phyloP scores from a whole-genome alignment of 1,140 invertebrate genomes.

The Oedothorax gibbosus region DNA sequence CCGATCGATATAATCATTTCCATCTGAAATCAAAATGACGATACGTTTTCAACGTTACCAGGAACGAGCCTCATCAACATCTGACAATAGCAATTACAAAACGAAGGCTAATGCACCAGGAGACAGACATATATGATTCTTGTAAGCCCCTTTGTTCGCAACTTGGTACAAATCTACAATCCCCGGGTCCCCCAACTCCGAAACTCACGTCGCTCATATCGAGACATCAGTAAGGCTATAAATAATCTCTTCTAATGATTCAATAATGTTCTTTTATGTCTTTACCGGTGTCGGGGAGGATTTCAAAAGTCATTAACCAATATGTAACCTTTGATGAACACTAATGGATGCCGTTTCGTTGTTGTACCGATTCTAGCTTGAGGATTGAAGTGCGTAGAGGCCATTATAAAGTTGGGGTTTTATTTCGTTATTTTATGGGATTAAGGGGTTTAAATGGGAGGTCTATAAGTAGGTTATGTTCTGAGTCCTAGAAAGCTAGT shows the following conservation, averaged over 20 bases:
- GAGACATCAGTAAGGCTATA: slow-evolving; percentile 32
- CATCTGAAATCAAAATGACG: too few species aligned
- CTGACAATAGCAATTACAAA: slow-evolving; percentile 29
- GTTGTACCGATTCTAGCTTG: slow-evolving; percentile 19
- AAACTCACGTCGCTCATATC: slow-evolving; percentile 15
- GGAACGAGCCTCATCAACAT: slow-evolving; percentile 9
- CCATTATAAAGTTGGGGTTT: slow-evolving; percentile 25
- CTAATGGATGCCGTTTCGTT: slow-evolving; percentile 34
- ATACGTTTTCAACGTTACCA: background rate
- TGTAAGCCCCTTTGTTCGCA: slow-evolving; percentile 6
- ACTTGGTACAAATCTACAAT: slow-evolving; percentile 33
- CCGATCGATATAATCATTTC: too few species aligned
- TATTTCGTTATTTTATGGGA: background rate
- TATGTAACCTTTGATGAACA: slow-evolving; percentile 48
- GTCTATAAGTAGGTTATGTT: slow-evolving; percentile 7
- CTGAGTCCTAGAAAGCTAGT: background rate
- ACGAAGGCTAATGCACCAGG: background rate
- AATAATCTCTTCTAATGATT: slow-evolving; percentile 43
- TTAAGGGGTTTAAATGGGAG: background rate
- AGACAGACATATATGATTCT: too few species aligned
- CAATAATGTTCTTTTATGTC: slow-evolving; percentile 35
- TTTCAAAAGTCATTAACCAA: slow-evolving; percentile 46
- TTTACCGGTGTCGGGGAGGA: slow-evolving; percentile 3
- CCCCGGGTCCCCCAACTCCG: background rate
- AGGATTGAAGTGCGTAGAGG: slow-evolving; percentile 15